Conservation (phyloP, 1,140 invertebrate species). For the Paramacrobiotus metropolitanus region DNA sequence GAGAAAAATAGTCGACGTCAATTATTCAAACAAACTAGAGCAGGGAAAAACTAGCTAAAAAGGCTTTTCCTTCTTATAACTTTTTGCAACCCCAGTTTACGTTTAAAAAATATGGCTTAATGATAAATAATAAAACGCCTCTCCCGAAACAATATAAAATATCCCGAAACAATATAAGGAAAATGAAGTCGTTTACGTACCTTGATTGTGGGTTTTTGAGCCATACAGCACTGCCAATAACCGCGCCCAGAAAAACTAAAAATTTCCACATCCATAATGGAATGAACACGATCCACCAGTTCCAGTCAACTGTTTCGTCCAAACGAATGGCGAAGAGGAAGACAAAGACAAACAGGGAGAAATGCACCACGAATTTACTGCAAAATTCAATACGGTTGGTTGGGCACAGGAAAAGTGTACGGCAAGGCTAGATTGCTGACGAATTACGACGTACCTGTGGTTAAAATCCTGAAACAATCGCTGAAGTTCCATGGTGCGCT, state of each 20-base stretch:
- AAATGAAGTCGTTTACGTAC: too few relatives aligned
- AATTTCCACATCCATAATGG: constrained; percentile 92
- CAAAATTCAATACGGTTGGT: constrained; percentile 23
- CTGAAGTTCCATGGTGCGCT: constrained; percentile 56
- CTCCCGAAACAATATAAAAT: too few relatives aligned
- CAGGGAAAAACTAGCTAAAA: constrained; percentile 8
- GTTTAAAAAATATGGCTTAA: too few relatives aligned
- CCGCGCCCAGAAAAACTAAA: constrained; percentile 61
- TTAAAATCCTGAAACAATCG: constrained; percentile 72
- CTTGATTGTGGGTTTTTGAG: constrained; percentile 75
- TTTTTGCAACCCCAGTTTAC: too few relatives aligned
- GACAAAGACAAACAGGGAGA: constrained; percentile 68
- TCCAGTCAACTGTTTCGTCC: constrained; percentile 65
- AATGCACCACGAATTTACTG: constrained; percentile 89
- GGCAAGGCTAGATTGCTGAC: constrained; percentile 2
- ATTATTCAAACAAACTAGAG: constrained; percentile 8
- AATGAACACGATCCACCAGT: constrained; percentile 74
- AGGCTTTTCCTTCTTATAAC: too few relatives aligned
- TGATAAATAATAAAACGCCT: too few relatives aligned
- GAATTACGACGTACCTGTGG: constrained; percentile 39
- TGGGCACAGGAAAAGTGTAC: constrained; percentile 1
- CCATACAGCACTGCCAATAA: constrained; percentile 75
- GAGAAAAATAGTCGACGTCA: too few relatives aligned
- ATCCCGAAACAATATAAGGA: too few relatives aligned
- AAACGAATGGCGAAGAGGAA: constrained; percentile 62